Evolutionary conservation across 2,888 invertebrate species (phyloP).

Genomic region (Prosapia bicincta): DNA sequence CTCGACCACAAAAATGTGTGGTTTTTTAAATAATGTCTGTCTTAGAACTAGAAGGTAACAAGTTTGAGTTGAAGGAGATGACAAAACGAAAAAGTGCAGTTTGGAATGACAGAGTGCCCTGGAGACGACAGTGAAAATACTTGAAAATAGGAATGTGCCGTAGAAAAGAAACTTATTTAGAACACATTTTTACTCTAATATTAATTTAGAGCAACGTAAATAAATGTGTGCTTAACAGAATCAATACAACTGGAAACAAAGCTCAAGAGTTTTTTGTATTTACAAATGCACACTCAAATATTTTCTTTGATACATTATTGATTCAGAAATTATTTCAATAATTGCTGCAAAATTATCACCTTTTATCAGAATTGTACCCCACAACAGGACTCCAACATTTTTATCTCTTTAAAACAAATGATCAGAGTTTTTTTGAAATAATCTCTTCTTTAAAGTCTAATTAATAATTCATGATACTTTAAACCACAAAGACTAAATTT

Average conservation of each 20-base stretch:
- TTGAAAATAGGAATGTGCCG: slow-evolving; percentile 53
- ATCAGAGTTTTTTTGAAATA: background rate
- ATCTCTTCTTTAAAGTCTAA: too few species aligned
- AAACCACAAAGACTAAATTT: too few species aligned
- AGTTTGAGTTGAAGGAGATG: slow-evolving; percentile 17
- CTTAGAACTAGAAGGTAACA: slow-evolving; percentile 11
- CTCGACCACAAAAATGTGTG: slow-evolving; percentile 27
- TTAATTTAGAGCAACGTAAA: slow-evolving; percentile 58
- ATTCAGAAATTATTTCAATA: background rate
- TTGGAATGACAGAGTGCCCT: slow-evolving; percentile 32
- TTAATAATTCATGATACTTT: too few species aligned
- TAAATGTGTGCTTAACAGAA: slow-evolving; percentile 62
- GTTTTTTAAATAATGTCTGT: slow-evolving; percentile 3
- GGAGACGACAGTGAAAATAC: slow-evolving; percentile 32
- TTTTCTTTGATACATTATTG: background rate
- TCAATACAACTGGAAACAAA: slow-evolving; percentile 31
- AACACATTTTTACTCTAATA: slow-evolving; percentile 15
- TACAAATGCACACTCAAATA: slow-evolving; percentile 26
- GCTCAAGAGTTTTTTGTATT: slow-evolving; percentile 26
- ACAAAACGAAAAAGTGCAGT: slow-evolving; percentile 31
- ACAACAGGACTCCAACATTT: background rate
- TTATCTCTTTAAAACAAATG: background rate
- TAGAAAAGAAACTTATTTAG: slow-evolving; percentile 58
- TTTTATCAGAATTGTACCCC: background rate
- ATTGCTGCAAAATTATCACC: background rate